These are phyloP conservation scores for Nemotelus pantherinus DNA, from an alignment of 2,888 invertebrate genomes.

Conservation along the genomic window DNA sequence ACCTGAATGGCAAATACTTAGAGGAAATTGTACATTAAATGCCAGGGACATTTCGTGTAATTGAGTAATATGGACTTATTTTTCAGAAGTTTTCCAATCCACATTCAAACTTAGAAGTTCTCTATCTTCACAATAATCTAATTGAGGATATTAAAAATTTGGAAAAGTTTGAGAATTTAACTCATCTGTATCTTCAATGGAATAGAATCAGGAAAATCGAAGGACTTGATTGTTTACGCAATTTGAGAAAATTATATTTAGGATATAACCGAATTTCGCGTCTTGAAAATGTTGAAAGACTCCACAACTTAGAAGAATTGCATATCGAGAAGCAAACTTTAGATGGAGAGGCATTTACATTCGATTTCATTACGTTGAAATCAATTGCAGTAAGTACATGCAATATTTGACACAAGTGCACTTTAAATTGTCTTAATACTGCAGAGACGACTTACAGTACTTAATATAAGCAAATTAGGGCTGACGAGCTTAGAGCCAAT, in stretches of 20 bases:
- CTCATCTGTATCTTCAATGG: slow-evolving; percentile 78
- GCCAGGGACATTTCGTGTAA: slow-evolving; percentile 2
- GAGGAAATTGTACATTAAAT: slow-evolving; percentile 68
- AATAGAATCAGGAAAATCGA: slow-evolving; percentile 79
- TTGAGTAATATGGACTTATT: neutral
- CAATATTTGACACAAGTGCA: neutral
- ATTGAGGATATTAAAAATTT: slow-evolving; percentile 80
- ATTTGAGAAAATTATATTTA: slow-evolving; percentile 81
- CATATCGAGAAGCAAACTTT: slow-evolving; percentile 75
- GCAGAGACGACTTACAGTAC: slow-evolving; percentile 68
- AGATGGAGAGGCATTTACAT: slow-evolving; percentile 70
- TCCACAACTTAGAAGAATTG: slow-evolving; percentile 71
- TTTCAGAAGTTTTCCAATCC: slow-evolving; percentile 61
- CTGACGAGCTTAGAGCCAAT: slow-evolving; percentile 67
- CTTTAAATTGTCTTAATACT: slow-evolving; percentile 54
- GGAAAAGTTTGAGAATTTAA: slow-evolving; percentile 71
- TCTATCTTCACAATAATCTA: slow-evolving; percentile 84
- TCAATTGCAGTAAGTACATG: slow-evolving; percentile 68
- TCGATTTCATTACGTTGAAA: slow-evolving; percentile 72
- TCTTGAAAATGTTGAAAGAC: slow-evolving; percentile 73
- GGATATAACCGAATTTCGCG: slow-evolving; percentile 75
- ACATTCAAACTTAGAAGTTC: slow-evolving; percentile 68
- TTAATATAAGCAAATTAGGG: slow-evolving; percentile 74
- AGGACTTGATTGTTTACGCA: slow-evolving; percentile 70
- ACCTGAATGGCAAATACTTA: slow-evolving; percentile 70